phyloP scores from a whole-genome alignment of 35 echinoderm and acorn worm species.

The Lytechinus pictus region DNA sequence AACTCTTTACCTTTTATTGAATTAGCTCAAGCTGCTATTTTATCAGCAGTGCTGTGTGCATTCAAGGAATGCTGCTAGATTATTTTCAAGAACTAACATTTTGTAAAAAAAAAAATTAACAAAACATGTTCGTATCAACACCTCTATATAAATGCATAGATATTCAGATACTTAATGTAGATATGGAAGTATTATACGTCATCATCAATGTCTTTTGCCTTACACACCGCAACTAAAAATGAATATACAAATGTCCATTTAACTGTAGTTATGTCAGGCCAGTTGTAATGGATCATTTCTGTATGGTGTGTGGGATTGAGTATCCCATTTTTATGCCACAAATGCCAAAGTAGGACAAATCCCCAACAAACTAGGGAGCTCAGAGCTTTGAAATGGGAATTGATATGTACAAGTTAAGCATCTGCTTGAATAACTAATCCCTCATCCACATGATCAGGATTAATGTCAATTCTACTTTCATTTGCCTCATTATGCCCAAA shows the following conservation, averaged over 20 bases:
- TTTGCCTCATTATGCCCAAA: not conserved
- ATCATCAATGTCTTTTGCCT: not conserved
- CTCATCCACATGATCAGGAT: not conserved
- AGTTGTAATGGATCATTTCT: not conserved
- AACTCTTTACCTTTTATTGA: too few species aligned
- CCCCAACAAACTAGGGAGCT: not conserved
- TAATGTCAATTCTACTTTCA: conserved; percentile 5
- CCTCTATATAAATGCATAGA: too few species aligned
- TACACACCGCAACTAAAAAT: not conserved
- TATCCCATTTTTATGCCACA: not conserved
- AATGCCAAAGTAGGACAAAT: not conserved
- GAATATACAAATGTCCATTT: not conserved
- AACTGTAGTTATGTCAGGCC: not conserved
- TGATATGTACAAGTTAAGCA: not conserved
- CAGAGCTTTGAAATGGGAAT: not conserved
- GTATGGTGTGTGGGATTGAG: not conserved
- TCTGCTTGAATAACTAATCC: not conserved
- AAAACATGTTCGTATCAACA: too few species aligned
- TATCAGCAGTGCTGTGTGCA: too few species aligned
- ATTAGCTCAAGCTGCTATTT: too few species aligned
- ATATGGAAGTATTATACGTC: not conserved
- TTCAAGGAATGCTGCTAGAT: too few species aligned
- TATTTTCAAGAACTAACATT: too few species aligned
- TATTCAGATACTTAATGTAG: too few species aligned
- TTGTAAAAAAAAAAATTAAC: too few species aligned